Evolutionary conservation across 2,888 invertebrate species (phyloP), one percentile per base, ranked within the genome.

Genomic region (Hoplodrina ambigua): DNA sequence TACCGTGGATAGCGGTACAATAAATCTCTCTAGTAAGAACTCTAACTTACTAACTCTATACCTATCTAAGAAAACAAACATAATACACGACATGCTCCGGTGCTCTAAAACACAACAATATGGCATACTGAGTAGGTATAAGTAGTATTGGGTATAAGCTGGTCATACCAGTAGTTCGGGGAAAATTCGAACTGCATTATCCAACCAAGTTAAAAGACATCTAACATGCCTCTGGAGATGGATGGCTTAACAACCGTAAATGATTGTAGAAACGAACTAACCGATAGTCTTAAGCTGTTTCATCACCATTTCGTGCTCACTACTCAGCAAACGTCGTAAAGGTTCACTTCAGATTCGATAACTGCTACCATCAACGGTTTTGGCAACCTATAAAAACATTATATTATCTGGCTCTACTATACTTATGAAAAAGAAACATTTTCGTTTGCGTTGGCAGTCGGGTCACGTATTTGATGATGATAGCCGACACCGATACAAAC

Each of bases 391-490:
- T 53, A 63, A 77, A 37, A 56, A 49, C 11, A 17, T 64, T 56
- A 52, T 59, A 59, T 37, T 37, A 37, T 68, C 37, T 19, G 10
- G 11, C 30, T 37, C 17, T 44, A 30, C 13, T 69, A 46, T 17
- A 55, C 54, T 46, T 55, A 33, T 37, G 55, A 55, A 59, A 61
- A 61, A 57, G 60, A 62, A 44, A 57, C 57, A 52, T 69, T 37
- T 52, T 49, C 25, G 37, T 50, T 37, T 2, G n/a, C 19, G 33
- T 58, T 44, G n/a, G 37, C 53, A 78, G 52, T 60, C 62, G 19
- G 37, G 44, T 58, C 82, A 81, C 82, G 81, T 81, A 69, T 63
- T 72, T 53, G 55, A 75, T 79, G n/a, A n/a, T n/a, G n/a, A n/a
- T n/a, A 49, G 15, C 54, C 44, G 58, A 56, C n/a, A 53, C n/a